phyloP scores from a whole-genome alignment of 2,888 invertebrate species.

The Ophion costatus region DNA sequence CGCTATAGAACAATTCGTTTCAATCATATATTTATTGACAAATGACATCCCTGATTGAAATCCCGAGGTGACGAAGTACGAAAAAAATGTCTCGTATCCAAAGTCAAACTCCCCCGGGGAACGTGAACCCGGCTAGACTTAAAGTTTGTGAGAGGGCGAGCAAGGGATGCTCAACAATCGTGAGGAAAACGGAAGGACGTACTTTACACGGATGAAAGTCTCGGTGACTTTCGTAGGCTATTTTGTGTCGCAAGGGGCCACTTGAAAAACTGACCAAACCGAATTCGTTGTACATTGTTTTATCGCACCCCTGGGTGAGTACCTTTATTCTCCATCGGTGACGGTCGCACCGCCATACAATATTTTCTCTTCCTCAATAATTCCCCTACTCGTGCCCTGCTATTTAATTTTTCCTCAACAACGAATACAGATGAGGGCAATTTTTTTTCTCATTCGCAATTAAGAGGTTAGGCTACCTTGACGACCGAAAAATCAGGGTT shows the following conservation, averaged over 20 bases:
- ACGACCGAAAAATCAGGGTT: no score
- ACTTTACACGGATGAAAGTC: slow-evolving; percentile 41
- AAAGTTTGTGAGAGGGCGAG: slow-evolving; percentile 1
- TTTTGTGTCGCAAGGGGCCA: slow-evolving; percentile 44
- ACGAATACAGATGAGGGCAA: no score
- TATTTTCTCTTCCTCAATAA: slow-evolving; percentile 39
- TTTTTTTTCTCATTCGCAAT: no score
- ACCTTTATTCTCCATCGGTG: slow-evolving; percentile 18
- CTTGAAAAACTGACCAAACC: slow-evolving; percentile 62
- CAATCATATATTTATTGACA: no score
- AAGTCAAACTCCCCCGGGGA: slow-evolving; percentile 6
- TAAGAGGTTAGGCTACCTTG: no score
- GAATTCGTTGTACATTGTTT: slow-evolving; percentile 63
- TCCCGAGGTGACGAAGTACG: neutral
- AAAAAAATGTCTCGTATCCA: slow-evolving; percentile 1
- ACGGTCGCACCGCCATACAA: slow-evolving; percentile 51
- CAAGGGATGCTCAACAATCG: slow-evolving; percentile 65
- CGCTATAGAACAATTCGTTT: no score
- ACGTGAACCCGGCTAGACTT: neutral
- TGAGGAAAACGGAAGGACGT: slow-evolving; percentile 66
- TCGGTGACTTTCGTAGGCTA: slow-evolving; percentile 29
- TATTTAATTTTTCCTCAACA: no score
- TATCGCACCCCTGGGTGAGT: slow-evolving; percentile 53
- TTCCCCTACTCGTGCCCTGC: neutral
- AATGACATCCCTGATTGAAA: no score